Evolutionary conservation across 2,797 vertebrate species (phyloP).

Genomic region (Chrosomus eos): DNA sequence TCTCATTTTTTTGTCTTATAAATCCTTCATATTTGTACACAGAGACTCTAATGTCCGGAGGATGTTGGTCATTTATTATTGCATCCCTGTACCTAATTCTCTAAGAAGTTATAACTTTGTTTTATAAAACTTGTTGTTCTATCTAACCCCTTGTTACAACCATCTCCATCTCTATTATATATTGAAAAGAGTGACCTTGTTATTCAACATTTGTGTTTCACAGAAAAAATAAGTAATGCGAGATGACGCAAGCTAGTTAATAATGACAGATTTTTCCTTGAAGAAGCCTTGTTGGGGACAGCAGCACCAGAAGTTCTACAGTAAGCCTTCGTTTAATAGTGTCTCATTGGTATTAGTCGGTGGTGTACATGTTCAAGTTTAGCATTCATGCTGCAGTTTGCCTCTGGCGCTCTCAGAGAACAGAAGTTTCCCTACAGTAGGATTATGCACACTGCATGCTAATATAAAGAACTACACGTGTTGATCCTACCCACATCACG

Average conservation of each 20-base stretch:
- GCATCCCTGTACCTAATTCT: not conserved
- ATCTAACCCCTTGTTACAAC: not conserved
- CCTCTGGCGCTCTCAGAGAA: constrained; percentile 29
- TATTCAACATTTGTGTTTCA: not conserved
- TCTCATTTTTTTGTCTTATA: no score
- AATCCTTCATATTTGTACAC: no score
- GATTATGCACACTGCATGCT: constrained; percentile 36
- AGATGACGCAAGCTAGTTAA: not conserved
- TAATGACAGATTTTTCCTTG: not conserved
- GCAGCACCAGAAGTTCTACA: not conserved
- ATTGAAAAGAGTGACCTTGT: not conserved
- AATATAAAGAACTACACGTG: constrained; percentile 13
- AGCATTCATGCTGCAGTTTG: constrained; percentile 44
- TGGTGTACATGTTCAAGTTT: constrained; percentile 31
- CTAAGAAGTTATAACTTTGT: not conserved
- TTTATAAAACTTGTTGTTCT: not conserved
- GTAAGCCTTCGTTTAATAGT: not conserved
- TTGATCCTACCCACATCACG: not conserved
- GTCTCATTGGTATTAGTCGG: constrained; percentile 43
- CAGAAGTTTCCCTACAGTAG: constrained; percentile 39
- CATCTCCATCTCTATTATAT: not conserved
- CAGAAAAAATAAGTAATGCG: not conserved
- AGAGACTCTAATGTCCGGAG: not conserved
- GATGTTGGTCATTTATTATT: not conserved
- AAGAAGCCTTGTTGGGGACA: not conserved